These are phyloP conservation scores for Sander lucioperca DNA, from an alignment of 2,113 vertebrate species.

Conservation along the genomic window DNA sequence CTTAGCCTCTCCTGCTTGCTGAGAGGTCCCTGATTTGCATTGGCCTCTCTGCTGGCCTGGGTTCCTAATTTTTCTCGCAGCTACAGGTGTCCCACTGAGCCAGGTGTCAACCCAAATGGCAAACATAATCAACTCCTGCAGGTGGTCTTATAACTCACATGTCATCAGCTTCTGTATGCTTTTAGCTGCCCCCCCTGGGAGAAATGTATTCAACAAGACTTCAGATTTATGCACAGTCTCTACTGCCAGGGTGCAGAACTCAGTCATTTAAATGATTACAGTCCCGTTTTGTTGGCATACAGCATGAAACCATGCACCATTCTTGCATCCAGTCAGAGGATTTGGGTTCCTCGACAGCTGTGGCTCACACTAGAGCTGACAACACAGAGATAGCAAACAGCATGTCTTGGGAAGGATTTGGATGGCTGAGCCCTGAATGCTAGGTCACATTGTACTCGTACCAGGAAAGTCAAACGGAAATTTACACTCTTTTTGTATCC, in stretches of 20 bases:
- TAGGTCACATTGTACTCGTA: background rate
- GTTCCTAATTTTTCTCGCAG: constrained; percentile 20
- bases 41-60: constrained; percentile 10
- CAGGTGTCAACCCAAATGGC: constrained; percentile 54
- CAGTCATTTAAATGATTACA: background rate
- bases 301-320: background rate
- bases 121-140: constrained; percentile 49
- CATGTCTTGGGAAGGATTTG: constrained; percentile 2
- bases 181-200: constrained; percentile 22
- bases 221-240: background rate
- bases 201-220: constrained; percentile 14
- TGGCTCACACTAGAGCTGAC: background rate
- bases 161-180: constrained; percentile 18
- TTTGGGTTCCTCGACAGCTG: background rate
- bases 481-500: background rate
- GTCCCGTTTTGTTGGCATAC: background rate
- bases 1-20: constrained; percentile 12
- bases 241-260: background rate
- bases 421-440: constrained; percentile 6
- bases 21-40: constrained; percentile 33
- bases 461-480: constrained; percentile 2
- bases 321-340: background rate
- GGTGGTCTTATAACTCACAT: constrained; percentile 48
- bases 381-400: constrained; percentile 1
- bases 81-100: constrained; percentile 47